Conservation (phyloP, 2,797 vertebrate genomes). For the Ctenopoma kingsleyae region DNA sequence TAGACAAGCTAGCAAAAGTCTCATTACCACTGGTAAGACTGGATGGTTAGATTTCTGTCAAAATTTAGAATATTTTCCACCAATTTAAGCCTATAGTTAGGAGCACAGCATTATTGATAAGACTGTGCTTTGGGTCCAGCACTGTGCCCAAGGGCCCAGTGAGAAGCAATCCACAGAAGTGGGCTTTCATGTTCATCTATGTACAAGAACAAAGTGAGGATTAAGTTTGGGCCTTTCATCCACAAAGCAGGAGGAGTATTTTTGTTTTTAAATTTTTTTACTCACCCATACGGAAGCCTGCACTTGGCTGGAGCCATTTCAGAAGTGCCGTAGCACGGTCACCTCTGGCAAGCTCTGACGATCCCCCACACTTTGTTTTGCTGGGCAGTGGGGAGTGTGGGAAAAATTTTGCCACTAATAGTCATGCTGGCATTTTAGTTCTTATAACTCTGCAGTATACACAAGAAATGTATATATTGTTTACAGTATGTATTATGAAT, state of each 20-base stretch:
- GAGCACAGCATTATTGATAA: slow-evolving; percentile 88
- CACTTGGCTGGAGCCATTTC: slow-evolving; percentile 61
- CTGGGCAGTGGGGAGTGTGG: slow-evolving; percentile 70
- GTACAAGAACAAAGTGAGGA: slow-evolving; percentile 89
- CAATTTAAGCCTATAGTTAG: slow-evolving; percentile 88
- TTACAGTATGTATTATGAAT: slow-evolving; percentile 9
- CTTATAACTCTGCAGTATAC: slow-evolving; percentile 13
- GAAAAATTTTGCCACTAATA: slow-evolving; percentile 61
- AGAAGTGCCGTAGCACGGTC: slow-evolving; percentile 62
- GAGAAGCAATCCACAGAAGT: slow-evolving; percentile 86
- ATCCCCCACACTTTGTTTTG: slow-evolving; percentile 64
- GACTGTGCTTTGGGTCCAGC: slow-evolving; percentile 78
- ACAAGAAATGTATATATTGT: neutral
- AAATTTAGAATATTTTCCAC: slow-evolving; percentile 88
- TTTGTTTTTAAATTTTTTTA: slow-evolving; percentile 67
- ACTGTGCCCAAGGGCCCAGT: slow-evolving; percentile 76
- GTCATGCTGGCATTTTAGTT: slow-evolving; percentile 19
- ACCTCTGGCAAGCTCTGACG: slow-evolving; percentile 66
- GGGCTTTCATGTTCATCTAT: slow-evolving; percentile 89
- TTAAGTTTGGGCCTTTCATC: slow-evolving; percentile 85
- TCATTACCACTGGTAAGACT: slow-evolving; percentile 88
- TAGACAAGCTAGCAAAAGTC: slow-evolving; percentile 89
- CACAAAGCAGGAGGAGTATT: slow-evolving; percentile 76
- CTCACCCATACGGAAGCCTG: slow-evolving; percentile 50
- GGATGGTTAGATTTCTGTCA: slow-evolving; percentile 86